A percentile compares a stretch with the other conserved stretches of the same genome.
Conservation (phyloP, 2,113 vertebrate genomes). For the Phocoena sinus region DNA sequence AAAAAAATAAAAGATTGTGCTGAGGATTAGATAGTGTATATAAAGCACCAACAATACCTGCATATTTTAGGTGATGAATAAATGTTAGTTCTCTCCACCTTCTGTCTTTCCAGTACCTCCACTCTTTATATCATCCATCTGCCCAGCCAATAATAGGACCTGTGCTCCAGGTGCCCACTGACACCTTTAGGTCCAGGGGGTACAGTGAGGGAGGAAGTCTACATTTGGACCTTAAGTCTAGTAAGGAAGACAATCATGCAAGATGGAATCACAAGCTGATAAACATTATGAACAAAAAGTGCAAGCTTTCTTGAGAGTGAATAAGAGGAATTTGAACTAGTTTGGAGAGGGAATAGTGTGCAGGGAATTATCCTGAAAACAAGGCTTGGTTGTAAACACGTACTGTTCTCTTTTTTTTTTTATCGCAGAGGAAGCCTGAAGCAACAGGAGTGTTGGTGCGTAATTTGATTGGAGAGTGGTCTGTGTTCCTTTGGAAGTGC, state of each 20-base stretch:
- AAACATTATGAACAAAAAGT: neutral
- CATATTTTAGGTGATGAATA: neutral
- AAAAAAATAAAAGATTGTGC: neutral
- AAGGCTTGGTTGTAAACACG: neutral
- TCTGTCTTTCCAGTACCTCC: neutral
- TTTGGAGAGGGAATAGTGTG: neutral
- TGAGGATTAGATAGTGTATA: neutral
- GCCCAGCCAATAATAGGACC: neutral
- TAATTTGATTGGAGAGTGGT: neutral
- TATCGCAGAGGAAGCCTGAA: slow-evolving; percentile 71
- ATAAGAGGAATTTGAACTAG: neutral
- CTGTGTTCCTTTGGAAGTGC: neutral
- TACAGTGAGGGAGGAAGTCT: neutral
- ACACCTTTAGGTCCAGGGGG: neutral
- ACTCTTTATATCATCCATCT: neutral
- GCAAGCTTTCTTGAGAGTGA: neutral
- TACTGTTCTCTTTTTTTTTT: neutral
- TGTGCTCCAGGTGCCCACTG: neutral
- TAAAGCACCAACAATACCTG: neutral
- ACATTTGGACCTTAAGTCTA: neutral
- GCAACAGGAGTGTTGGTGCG: neutral
- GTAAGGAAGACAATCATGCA: neutral
- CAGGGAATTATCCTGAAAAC: neutral
- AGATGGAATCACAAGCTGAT: neutral
- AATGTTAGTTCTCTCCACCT: neutral